Evolutionary conservation across 2,797 vertebrate species (phyloP).

Genomic region (Sebastes paucispinis): DNA sequence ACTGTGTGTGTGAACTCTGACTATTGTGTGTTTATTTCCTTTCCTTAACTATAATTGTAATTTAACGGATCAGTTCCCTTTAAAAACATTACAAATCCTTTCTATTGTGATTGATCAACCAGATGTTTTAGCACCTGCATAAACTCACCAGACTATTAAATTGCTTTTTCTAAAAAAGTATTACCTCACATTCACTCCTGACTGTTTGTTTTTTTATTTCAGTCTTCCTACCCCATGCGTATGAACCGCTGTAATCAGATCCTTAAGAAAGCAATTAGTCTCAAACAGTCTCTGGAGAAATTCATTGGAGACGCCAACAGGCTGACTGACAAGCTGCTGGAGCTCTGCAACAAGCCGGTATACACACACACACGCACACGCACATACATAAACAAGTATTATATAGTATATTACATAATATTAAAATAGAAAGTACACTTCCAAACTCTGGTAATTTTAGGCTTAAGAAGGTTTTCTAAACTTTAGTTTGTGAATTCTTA

Average conservation of each 20-base stretch:
- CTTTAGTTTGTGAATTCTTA: not conserved
- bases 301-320: conserved; percentile 94
- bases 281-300: conserved; percentile 91
- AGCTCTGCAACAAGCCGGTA: conserved; percentile 97
- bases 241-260: conserved; percentile 98
- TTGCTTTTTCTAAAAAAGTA: not conserved
- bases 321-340: conserved; percentile 94
- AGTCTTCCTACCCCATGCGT: conserved; percentile 95
- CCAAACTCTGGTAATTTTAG: not conserved
- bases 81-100: not conserved
- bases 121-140: not conserved
- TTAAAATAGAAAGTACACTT: not conserved
- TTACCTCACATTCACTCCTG: not conserved
- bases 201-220: conserved; percentile 26
- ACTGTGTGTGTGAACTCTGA: not conserved
- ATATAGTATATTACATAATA: not conserved
- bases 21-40: not conserved
- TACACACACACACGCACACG: not conserved
- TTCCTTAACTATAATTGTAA: not conserved
- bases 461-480: not conserved
- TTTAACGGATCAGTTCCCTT: not conserved
- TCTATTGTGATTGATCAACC: not conserved
- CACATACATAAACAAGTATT: conserved; percentile 14
- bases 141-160: not conserved
- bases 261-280: conserved; percentile 90